Evolutionary conservation across 2,113 vertebrate genomes (phyloP).

Genomic region (Cichladusa arquata): DNA sequence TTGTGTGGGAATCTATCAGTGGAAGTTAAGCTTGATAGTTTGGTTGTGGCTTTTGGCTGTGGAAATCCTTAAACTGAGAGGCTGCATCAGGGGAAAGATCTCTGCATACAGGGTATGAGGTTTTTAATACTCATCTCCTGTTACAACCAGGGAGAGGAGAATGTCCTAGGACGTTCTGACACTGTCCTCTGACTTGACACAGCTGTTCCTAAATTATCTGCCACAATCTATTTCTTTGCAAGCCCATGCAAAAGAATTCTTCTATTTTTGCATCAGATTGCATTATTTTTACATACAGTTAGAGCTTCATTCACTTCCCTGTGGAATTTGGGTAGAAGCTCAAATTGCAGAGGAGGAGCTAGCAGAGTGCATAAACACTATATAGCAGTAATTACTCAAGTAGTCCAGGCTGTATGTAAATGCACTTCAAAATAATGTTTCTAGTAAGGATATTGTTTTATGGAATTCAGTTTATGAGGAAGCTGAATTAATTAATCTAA

Average conservation of each 20-base stretch:
- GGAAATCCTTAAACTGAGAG: neutral
- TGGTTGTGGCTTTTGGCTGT: constrained; percentile 34
- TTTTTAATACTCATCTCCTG: neutral
- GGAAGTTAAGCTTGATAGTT: constrained; percentile 4
- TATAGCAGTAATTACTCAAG: neutral
- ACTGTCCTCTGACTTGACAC: neutral
- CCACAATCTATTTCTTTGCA: neutral
- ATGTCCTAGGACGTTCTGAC: constrained; percentile 30
- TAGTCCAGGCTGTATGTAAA: neutral
- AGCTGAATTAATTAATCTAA: neutral
- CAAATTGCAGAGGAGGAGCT: neutral
- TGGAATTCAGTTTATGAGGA: neutral
- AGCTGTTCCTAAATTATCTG: constrained; percentile 5
- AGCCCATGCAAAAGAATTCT: neutral
- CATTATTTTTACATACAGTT: neutral
- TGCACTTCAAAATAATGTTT: neutral
- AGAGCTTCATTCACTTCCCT: neutral
- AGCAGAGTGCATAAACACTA: neutral
- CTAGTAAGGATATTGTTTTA: neutral
- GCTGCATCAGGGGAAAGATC: neutral
- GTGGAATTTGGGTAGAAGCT: constrained; percentile 11
- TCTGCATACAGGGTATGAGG: neutral
- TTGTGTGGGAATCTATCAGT: neutral
- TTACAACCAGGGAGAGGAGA: neutral
- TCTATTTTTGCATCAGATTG: neutral